Evolutionary conservation across 2,113 vertebrate species (phyloP).

Genomic region (Callionymus lyra): DNA sequence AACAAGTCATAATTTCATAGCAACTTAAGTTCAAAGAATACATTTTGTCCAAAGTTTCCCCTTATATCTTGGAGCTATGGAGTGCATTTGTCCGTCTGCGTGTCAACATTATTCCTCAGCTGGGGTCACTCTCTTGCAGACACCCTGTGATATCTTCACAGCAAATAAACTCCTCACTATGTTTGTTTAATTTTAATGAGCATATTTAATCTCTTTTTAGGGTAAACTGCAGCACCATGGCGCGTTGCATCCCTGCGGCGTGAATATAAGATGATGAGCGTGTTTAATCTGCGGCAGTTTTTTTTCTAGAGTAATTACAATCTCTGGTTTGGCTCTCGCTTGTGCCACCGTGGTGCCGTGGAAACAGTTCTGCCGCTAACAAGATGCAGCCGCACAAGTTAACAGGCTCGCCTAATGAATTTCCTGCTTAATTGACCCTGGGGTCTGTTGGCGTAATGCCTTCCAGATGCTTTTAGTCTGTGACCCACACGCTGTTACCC

Average conservation of each 20-base stretch:
- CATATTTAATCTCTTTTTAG: slow-evolving; percentile 1
- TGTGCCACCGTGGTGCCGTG: slow-evolving; percentile 26
- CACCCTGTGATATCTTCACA: no score
- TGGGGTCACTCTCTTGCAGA: no score
- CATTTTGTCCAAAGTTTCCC: no score
- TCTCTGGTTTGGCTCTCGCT: slow-evolving; percentile 19
- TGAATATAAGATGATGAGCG: slow-evolving; percentile 3
- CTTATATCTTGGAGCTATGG: no score
- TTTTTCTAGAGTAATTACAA: slow-evolving; percentile 13
- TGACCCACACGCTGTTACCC: slow-evolving; percentile 31
- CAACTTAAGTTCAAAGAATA: no score
- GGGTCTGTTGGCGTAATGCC: slow-evolving; percentile 40
- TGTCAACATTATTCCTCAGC: no score
- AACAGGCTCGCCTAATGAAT: slow-evolving; percentile 39
- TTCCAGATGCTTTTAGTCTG: slow-evolving; percentile 43
- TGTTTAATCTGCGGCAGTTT: slow-evolving; percentile 16
- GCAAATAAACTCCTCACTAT: no score
- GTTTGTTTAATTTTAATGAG: no score
- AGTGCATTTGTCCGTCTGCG: no score
- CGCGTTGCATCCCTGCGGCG: slow-evolving; percentile 19
- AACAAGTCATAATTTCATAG: no score
- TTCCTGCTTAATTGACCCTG: slow-evolving; percentile 35
- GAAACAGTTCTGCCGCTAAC: slow-evolving; percentile 33
- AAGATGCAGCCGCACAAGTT: slow-evolving; percentile 31
- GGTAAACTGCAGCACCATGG: slow-evolving; percentile 20